Conservation (phyloP, 2,113 vertebrate genomes). For the Nerophis ophidion region DNA sequence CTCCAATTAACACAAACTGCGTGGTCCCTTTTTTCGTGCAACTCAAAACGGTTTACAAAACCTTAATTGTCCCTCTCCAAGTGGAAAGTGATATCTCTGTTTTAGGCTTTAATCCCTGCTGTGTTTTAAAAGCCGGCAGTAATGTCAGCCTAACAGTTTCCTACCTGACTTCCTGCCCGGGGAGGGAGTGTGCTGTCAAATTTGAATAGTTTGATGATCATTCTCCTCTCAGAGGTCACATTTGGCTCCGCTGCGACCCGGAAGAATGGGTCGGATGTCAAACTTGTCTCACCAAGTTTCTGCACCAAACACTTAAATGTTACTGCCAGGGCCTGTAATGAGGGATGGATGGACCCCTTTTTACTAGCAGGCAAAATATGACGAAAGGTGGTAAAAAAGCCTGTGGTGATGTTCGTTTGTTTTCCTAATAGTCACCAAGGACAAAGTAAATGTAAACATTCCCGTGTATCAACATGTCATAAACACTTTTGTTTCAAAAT, state of each 20-base stretch:
- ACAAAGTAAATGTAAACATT: too few relatives aligned
- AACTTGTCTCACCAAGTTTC: conserved; percentile 54
- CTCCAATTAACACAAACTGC: not conserved
- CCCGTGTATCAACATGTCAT: too few relatives aligned
- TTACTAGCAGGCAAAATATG: conserved; percentile 29
- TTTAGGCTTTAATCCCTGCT: conserved; percentile 35
- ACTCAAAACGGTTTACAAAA: conserved; percentile 15
- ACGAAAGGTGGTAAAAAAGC: conserved; percentile 2
- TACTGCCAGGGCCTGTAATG: conserved; percentile 33
- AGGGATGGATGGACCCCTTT: conserved; percentile 25
- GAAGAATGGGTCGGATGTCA: conserved; percentile 43
- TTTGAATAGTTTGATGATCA: conserved; percentile 32
- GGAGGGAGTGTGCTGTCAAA: conserved; percentile 43
- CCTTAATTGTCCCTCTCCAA: not conserved
- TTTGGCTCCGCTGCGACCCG: conserved; percentile 34
- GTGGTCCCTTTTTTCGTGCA: not conserved
- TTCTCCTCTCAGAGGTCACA: conserved; percentile 40
- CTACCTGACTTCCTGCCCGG: conserved; percentile 51
- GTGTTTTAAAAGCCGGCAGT: conserved; percentile 44
- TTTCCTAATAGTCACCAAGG: too few relatives aligned
- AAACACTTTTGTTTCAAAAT: too few relatives aligned
- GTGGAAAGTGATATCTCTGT: conserved; percentile 28
- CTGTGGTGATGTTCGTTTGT: too few relatives aligned
- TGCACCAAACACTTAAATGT: conserved; percentile 29
- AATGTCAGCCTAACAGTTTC: conserved; percentile 28